Percentiles rank a stretch among this genome's conserved stretches.
Conservation (phyloP, 2,888 invertebrate species). For the Danaus chrysippus region DNA sequence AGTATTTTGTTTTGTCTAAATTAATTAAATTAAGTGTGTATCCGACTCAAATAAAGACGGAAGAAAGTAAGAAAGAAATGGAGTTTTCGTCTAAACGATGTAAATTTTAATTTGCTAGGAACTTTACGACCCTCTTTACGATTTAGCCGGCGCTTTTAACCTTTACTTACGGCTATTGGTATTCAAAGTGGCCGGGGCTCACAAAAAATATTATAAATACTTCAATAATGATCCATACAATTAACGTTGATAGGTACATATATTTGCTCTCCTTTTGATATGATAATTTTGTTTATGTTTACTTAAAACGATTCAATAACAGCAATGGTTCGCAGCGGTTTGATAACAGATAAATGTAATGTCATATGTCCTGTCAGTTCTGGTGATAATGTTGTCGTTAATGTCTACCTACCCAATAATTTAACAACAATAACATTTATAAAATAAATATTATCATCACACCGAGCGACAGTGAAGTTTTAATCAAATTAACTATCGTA, state of each 20-base stretch:
- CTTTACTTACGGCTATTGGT: slow-evolving; percentile 66
- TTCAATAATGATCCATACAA: slow-evolving; percentile 15
- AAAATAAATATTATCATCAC: slow-evolving; percentile 19
- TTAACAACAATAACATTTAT: slow-evolving; percentile 18
- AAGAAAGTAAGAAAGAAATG: slow-evolving; percentile 65
- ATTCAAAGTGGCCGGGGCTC: slow-evolving; percentile 57
- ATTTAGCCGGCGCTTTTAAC: slow-evolving; percentile 71
- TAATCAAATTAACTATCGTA: slow-evolving; percentile 2
- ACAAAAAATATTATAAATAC: slow-evolving; percentile 41
- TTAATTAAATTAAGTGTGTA: slow-evolving; percentile 73
- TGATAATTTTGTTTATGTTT: slow-evolving; percentile 23
- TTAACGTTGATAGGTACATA: background rate
- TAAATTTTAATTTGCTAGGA: slow-evolving; percentile 77
- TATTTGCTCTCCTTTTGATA: background rate
- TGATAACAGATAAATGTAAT: slow-evolving; percentile 32
- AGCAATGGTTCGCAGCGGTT: slow-evolving; percentile 13
- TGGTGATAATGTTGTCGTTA: slow-evolving; percentile 23
- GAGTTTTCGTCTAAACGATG: slow-evolving; percentile 75
- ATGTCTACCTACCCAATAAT: slow-evolving; percentile 23
- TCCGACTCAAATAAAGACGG: slow-evolving; percentile 62
- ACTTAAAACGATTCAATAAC: slow-evolving; percentile 16
- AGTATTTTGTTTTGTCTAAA: slow-evolving; percentile 52
- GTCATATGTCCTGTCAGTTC: slow-evolving; percentile 31
- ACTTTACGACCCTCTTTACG: slow-evolving; percentile 76
- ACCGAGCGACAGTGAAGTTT: background rate